Percentiles rank a stretch among this genome's conserved stretches.
phyloP scores from a whole-genome alignment of 2,113 vertebrate genomes.

The Apteryx owenii region DNA sequence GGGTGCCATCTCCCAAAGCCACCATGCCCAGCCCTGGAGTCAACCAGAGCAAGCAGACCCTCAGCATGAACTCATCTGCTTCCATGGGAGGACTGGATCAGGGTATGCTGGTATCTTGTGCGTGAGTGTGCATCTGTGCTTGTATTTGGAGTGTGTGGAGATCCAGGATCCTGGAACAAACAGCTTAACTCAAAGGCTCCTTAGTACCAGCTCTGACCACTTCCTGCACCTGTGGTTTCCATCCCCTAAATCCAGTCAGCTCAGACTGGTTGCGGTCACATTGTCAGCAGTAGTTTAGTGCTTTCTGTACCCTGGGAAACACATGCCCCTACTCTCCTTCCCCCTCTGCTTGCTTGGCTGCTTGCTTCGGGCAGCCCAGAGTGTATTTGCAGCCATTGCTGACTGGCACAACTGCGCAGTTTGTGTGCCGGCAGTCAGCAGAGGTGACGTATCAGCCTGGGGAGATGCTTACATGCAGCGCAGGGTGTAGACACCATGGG shows the following conservation, averaged over 20 bases:
- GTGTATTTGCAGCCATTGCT: not conserved
- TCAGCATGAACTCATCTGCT: constrained; percentile 75
- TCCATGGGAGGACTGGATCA: constrained; percentile 78
- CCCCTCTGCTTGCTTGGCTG: not conserved
- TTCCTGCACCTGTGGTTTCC: not conserved
- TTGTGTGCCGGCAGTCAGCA: not conserved
- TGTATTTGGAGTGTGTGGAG: not conserved
- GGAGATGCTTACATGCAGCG: not conserved
- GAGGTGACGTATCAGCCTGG: not conserved
- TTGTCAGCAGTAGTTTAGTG: not conserved
- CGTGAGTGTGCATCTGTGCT: fast-evolving
- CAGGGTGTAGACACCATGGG: not conserved
- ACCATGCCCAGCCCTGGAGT: constrained; percentile 90
- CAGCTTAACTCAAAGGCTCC: not conserved
- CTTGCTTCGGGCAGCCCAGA: not conserved
- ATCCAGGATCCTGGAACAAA: no score
- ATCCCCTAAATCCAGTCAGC: not conserved
- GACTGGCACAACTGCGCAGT: not conserved
- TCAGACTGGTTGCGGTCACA: not conserved
- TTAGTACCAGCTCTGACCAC: not conserved
- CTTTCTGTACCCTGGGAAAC: not conserved
- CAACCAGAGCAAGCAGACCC: constrained; percentile 78
- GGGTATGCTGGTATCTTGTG: constrained; percentile 40
- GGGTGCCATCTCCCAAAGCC: constrained; percentile 91
- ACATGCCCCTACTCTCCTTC: not conserved